Conservation (phyloP, 92 coral and sea anemone genomes). For the Diadumene lineata region DNA sequence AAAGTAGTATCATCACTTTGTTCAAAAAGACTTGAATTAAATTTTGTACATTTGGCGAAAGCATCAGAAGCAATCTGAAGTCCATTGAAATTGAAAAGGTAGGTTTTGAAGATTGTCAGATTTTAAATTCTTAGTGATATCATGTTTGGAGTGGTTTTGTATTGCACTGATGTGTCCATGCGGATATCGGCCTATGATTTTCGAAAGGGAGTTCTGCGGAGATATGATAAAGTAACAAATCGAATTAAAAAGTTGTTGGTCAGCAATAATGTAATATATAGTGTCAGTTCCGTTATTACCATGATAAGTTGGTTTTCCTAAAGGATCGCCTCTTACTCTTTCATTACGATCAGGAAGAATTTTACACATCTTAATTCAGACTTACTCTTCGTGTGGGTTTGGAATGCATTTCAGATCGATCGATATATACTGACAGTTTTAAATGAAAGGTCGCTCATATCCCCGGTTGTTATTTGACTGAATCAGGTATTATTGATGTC, state of each 20-base stretch:
- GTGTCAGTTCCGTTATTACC: slow-evolving; percentile 31
- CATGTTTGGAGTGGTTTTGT: too few relatives aligned
- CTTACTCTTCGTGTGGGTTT: slow-evolving; percentile 33
- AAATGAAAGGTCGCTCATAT: slow-evolving; percentile 23
- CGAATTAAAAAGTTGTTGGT: slow-evolving; percentile 34
- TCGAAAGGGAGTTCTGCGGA: too few relatives aligned
- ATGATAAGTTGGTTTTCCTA: slow-evolving; percentile 40
- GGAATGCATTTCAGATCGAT: slow-evolving; percentile 13
- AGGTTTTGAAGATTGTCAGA: slow-evolving; percentile 4
- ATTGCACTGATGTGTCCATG: too few relatives aligned
- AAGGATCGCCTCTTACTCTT: slow-evolving; percentile 49
- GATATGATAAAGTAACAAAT: slow-evolving; percentile 18
- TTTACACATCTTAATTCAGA: slow-evolving; percentile 44
- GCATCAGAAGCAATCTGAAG: background rate
- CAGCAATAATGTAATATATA: slow-evolving; percentile 29
- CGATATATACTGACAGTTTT: too few relatives aligned
- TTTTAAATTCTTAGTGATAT: too few relatives aligned
- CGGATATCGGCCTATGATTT: too few relatives aligned
- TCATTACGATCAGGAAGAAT: slow-evolving; percentile 35
- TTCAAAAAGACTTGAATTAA: too few relatives aligned
- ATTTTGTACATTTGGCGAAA: slow-evolving; percentile 1
- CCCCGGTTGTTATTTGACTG: slow-evolving; percentile 29
- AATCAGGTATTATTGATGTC: slow-evolving; percentile 40
- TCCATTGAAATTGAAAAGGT: slow-evolving; percentile 16
- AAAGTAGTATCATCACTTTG: too few relatives aligned